phyloP scores from a whole-genome alignment of 2,797 vertebrate species.

The Onychomys torridus region DNA sequence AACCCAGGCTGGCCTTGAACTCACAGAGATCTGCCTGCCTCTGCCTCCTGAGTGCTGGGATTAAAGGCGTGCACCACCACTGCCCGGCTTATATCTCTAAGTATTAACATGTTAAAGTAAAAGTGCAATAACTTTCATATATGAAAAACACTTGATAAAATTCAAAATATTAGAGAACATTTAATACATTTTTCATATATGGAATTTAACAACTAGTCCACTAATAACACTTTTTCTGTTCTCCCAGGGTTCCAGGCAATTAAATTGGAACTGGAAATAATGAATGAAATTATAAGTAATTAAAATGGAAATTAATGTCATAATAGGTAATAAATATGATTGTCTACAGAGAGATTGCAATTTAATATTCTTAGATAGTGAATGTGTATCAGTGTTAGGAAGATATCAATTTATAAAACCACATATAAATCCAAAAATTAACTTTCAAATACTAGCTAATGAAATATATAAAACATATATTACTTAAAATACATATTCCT shows the following conservation, averaged over 20 bases:
- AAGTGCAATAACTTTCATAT: not conserved
- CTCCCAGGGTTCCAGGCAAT: not conserved
- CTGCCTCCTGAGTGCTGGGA: too few relatives aligned
- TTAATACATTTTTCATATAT: not conserved
- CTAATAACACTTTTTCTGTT: not conserved
- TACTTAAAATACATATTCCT: not conserved
- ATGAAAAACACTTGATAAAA: not conserved
- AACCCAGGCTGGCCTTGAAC: too few relatives aligned
- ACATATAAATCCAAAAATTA: not conserved
- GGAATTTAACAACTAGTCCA: not conserved
- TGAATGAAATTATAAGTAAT: not conserved
- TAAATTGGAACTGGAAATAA: not conserved
- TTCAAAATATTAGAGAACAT: not conserved
- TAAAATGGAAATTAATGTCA: not conserved
- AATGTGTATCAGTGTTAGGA: not conserved
- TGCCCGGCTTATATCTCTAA: not conserved
- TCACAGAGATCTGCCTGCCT: too few relatives aligned
- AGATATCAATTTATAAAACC: not conserved
- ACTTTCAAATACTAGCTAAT: not conserved
- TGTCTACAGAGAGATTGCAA: not conserved
- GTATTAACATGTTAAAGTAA: not conserved
- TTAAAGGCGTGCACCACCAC: too few relatives aligned
- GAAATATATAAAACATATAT: not conserved
- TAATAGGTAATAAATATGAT: not conserved
- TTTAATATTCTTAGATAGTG: not conserved